Conservation (phyloP, 2,797 vertebrate species). For the Muscicapa comitata region DNA sequence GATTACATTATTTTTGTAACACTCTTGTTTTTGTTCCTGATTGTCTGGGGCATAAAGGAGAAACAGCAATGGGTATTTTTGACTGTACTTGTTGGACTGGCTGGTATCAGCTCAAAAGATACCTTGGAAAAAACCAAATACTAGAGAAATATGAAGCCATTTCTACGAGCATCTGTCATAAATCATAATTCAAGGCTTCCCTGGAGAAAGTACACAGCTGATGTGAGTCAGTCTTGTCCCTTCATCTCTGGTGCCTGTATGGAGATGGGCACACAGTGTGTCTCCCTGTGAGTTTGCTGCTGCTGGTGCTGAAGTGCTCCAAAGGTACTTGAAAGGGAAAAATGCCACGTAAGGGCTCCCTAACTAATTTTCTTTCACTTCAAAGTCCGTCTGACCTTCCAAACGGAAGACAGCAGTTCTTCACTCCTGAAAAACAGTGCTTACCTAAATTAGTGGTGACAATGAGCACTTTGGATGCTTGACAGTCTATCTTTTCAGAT, state of each 20-base stretch:
- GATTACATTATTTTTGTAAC: neutral
- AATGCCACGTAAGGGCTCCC: neutral
- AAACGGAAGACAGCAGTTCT: neutral
- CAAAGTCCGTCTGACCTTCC: neutral
- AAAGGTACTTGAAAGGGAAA: neutral
- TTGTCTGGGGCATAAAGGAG: neutral
- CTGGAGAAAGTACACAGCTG: neutral
- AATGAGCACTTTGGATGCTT: neutral
- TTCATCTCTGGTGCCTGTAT: neutral
- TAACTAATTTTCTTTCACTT: neutral
- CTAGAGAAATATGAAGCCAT: neutral
- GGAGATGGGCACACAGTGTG: accelerated
- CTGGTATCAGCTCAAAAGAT: neutral
- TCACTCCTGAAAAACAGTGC: neutral
- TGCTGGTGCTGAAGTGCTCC: neutral
- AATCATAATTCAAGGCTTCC: neutral
- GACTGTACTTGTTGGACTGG: neutral
- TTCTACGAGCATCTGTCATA: neutral
- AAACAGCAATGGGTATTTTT: constrained; percentile 18
- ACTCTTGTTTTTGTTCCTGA: neutral
- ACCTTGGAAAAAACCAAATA: neutral
- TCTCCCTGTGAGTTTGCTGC: neutral
- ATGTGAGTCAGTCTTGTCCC: neutral
- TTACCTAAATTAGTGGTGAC: neutral
- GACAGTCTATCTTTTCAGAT: neutral